Evolutionary conservation across 2,888 invertebrate species (phyloP).

Genomic region (Venusia cambrica): DNA sequence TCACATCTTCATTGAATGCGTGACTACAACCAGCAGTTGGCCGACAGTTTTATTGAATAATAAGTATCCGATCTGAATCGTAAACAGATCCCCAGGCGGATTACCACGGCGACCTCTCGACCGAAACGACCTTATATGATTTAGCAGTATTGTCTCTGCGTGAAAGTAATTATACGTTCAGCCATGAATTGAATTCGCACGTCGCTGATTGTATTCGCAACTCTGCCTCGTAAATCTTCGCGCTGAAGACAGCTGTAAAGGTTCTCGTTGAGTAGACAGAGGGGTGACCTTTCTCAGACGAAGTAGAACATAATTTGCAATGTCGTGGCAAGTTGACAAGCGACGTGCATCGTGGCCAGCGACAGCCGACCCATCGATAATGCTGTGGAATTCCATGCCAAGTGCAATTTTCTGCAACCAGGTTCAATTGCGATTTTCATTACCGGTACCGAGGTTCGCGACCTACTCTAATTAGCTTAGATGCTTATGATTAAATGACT

Average conservation of each 20-base stretch:
- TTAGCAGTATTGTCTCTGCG: slow-evolving; percentile 58
- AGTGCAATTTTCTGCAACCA: slow-evolving; percentile 71
- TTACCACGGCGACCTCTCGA: slow-evolving; percentile 42
- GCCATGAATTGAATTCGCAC: slow-evolving; percentile 48
- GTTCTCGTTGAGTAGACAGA: slow-evolving; percentile 14
- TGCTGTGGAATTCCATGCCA: slow-evolving; percentile 57
- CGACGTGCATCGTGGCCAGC: slow-evolving; percentile 38
- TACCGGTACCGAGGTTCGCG: slow-evolving; percentile 71
- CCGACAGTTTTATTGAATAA: slow-evolving; percentile 63
- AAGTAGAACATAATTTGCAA: slow-evolving; percentile 36
- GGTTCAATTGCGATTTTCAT: slow-evolving; percentile 76
- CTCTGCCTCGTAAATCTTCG: slow-evolving; percentile 9
- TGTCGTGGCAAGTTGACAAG: slow-evolving; percentile 34
- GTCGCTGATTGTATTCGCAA: slow-evolving; percentile 22
- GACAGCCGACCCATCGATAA: slow-evolving; percentile 45
- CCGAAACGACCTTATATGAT: slow-evolving; percentile 52
- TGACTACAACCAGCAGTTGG: slow-evolving; percentile 26
- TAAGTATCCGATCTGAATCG: slow-evolving; percentile 47
- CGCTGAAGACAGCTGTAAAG: slow-evolving; percentile 3
- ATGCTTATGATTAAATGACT: slow-evolving; percentile 76
- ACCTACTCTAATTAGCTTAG: slow-evolving; percentile 77
- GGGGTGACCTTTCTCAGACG: slow-evolving; percentile 27
- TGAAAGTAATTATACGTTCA: slow-evolving; percentile 54
- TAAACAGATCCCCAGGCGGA: slow-evolving; percentile 51
- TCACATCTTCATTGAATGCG: slow-evolving; percentile 12